Evolutionary conservation across 2,113 vertebrate genomes (phyloP), one percentile per base, ranked within the genome.

Genomic region (Pagrus major): DNA sequence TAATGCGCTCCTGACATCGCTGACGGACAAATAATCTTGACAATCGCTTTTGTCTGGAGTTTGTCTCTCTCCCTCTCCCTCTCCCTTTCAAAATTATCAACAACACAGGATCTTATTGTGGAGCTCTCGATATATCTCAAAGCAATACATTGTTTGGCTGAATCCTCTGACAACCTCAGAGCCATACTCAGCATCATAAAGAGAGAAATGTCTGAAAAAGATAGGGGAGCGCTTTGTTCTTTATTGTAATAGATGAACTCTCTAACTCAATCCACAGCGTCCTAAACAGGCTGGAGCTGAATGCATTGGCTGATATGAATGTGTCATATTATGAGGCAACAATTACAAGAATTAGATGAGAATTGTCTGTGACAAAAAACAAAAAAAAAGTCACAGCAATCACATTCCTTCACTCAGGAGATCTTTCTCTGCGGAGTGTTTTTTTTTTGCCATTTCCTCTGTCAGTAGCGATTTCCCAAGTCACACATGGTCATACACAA

Each of bases 11-110:
- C 84, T 72, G 87, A 90, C 83, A 75, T 71, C 6, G 71, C 82
- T 83, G 88, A 90, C 70, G 55, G 76, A 91, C 88, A 86, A 90
- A 92, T 89, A 82, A 91, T 88, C 76, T 44, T 74, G 87, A 93
- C 87, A 93, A 94, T 85, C 79, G 80, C 82, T 73, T 91, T 94
- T 93, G 92, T 90, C 69, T 76, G 75, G 83, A 89, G 78, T 93
- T 86, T 79, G 75, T 76, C 83, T 88, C 66, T 58, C 60, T 39
- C 37, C 25, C 55, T 47, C 46, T 51, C 80, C 5, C 42, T 69
- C 68, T 61, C 63, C 37, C 15, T 84, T 83, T 71, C n/a, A 58
- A 61, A 78, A 56, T 60, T 2, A 82, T 86, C 80, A 84, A 78
- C 85, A 84, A 86, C 82, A 81, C 74, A 76, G 78, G 85, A 80